Evolutionary conservation across 2,888 invertebrate species (phyloP), one percentile per base, ranked within the genome.

Genomic region (Melanophora roralis): DNA sequence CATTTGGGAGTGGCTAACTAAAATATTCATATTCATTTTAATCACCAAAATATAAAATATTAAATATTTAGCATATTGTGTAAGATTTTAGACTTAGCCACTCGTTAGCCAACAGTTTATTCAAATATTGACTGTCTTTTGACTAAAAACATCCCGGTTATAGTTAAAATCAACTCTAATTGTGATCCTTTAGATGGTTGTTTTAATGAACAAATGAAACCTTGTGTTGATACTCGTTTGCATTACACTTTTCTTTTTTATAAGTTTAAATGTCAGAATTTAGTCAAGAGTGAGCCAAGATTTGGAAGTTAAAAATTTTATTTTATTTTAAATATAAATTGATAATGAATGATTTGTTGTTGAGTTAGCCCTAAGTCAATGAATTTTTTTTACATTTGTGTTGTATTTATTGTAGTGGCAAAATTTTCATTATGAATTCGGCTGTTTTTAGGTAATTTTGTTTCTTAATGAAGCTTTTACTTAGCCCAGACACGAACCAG

Each of bases 91-190:
- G 67, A 74, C 65, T 74, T 74, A 74, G 74, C 74, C 74, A 74
- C 74, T 74, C 74, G 67, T 67, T 60, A 74, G 74, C 74, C 74
- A 74, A 74, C 74, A 74, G 74, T 74, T 74, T 74, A 74, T 74
- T 74, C 51, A 74, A 74, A 74, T 74, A 74, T 74, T 67, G 74
- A 74, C 74, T 74, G 74, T 74, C 59, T 74, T 67, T 74, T 74
- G 74, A 74, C 74, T 74, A 74, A 74, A 74, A 67, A 74, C 74
- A 74, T 74, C 74, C 74, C 74, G 74, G 74, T 74, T 74, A 74
- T 74, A 74, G 74, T 74, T 74, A 74, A 74, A 74, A 74, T 74
- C 74, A 74, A 74, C 74, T 74, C 74, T 74, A 74, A 74, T 74
- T 74, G 74, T 67, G 43, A 67, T 67, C 67, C 59, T 67, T 40